Evolutionary conservation across 2,113 vertebrate genomes (phyloP).

Genomic region (Collichthys lucidus): DNA sequence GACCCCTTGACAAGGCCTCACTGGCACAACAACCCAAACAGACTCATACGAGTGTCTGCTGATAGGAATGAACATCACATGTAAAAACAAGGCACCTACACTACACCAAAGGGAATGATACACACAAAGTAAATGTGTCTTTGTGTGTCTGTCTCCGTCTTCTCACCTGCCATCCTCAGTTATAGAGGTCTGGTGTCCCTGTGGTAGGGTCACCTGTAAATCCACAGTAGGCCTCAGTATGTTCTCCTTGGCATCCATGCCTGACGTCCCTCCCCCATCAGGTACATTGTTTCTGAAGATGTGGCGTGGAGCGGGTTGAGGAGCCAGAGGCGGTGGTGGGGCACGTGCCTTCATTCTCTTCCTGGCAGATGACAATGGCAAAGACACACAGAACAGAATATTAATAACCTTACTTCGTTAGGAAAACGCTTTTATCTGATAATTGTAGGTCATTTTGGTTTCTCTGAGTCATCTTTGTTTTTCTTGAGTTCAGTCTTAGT

Average conservation of each 20-base stretch:
- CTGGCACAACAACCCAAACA: constrained; percentile 44
- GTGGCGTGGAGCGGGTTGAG: constrained; percentile 80
- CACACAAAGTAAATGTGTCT: background rate
- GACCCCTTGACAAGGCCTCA: constrained; percentile 54
- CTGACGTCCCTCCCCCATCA: constrained; percentile 78
- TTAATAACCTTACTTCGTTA: background rate
- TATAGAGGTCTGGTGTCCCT: constrained; percentile 82
- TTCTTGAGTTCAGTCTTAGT: constrained; percentile 3
- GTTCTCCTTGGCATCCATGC: constrained; percentile 85
- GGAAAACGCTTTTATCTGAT: background rate
- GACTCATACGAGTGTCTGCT: constrained; percentile 5
- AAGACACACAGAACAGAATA: background rate
- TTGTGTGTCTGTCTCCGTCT: background rate
- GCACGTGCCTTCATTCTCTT: constrained; percentile 92
- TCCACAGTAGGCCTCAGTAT: constrained; percentile 81
- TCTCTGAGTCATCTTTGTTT: background rate
- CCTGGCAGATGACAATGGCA: constrained; percentile 69
- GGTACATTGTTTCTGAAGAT: constrained; percentile 76
- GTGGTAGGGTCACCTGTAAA: constrained; percentile 86
- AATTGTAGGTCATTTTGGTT: background rate
- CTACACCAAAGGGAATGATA: background rate
- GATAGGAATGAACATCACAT: background rate
- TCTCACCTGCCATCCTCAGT: constrained; percentile 89
- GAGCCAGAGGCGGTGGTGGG: constrained; percentile 87
- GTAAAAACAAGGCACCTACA: background rate